These are phyloP conservation scores for Lamprotornis superbus DNA, from an alignment of 2,113 vertebrate species.

Conservation along the genomic window DNA sequence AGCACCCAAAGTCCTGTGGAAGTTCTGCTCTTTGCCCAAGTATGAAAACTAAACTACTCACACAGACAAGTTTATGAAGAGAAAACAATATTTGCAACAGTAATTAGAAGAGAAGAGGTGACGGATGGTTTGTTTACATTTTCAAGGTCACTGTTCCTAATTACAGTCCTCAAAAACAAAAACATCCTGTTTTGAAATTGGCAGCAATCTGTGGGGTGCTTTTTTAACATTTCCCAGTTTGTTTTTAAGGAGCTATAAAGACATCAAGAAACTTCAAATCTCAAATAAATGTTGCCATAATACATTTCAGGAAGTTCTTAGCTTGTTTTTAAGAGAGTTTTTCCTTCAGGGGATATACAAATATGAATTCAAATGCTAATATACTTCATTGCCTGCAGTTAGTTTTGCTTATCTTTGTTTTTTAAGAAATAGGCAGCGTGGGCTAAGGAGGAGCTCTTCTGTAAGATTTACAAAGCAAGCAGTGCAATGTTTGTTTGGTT, in stretches of 20 bases:
- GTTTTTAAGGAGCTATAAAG: constrained; percentile 23
- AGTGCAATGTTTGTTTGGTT: not conserved
- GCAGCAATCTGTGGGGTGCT: not conserved
- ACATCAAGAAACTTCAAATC: not conserved
- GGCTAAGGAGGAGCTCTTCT: not conserved
- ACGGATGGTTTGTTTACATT: constrained; percentile 24
- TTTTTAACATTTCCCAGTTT: not conserved
- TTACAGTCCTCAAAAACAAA: constrained; percentile 27
- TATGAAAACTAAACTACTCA: not conserved
- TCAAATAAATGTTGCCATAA: not conserved
- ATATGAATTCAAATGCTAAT: constrained; percentile 50
- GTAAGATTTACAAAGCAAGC: not conserved
- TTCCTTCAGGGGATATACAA: not conserved
- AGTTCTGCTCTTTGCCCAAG: not conserved
- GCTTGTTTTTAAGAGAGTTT: constrained; percentile 5
- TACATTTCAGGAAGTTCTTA: constrained; percentile 4
- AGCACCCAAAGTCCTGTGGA: not conserved
- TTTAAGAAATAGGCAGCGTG: constrained; percentile 1
- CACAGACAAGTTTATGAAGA: not conserved
- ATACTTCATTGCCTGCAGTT: constrained; percentile 12
- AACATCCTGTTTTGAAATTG: constrained; percentile 52
- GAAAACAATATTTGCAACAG: not conserved
- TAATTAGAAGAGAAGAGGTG: constrained; percentile 20
- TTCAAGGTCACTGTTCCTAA: constrained; percentile 41
- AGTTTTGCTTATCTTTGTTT: constrained; percentile 34